These are phyloP conservation scores for Eumacrocentrus americanus DNA, from an alignment of 2,888 invertebrate genomes.

Conservation along the genomic window DNA sequence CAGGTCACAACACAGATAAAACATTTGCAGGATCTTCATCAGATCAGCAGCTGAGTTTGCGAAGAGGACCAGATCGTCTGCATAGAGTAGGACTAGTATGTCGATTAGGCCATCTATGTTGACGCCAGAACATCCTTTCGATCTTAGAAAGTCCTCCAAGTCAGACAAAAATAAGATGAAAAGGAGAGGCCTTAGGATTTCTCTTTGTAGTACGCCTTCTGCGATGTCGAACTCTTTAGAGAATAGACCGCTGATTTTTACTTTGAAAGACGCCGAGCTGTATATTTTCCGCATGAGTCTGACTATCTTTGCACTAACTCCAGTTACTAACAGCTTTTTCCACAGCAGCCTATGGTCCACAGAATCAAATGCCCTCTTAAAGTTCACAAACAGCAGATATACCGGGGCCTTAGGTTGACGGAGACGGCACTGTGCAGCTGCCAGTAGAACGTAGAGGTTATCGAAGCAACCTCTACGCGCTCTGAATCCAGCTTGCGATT, in stretches of 20 bases:
- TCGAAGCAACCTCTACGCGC: slow-evolving; percentile 28
- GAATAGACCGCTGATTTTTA: slow-evolving; percentile 26
- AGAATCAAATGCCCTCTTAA: slow-evolving; percentile 31
- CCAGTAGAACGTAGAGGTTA: slow-evolving; percentile 31
- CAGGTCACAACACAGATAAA: background rate
- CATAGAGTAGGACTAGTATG: slow-evolving; percentile 8
- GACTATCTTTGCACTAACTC: background rate
- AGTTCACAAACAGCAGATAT: too few relatives aligned
- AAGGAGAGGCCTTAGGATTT: slow-evolving; percentile 14
- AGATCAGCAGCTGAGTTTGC: background rate
- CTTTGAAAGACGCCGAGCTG: slow-evolving; percentile 1
- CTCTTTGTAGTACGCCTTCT: too few relatives aligned
- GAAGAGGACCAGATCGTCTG: slow-evolving; percentile 13
- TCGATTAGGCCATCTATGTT: slow-evolving; percentile 11
- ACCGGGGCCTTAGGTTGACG: slow-evolving; percentile 31
- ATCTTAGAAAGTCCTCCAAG: slow-evolving; percentile 16
- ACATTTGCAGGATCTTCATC: background rate
- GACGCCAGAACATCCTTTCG: background rate
- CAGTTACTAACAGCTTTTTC: background rate
- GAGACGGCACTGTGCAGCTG: slow-evolving; percentile 23
- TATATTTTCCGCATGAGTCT: background rate
- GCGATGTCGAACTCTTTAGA: slow-evolving; percentile 18
- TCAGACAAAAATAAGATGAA: slow-evolving; percentile 29
- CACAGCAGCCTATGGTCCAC: slow-evolving; percentile 29
- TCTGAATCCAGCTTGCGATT: slow-evolving; percentile 37